Evolutionary conservation across 1,140 invertebrate species (phyloP), one percentile per base, ranked within the genome.

Genomic region (Drosophila kikkawai): DNA sequence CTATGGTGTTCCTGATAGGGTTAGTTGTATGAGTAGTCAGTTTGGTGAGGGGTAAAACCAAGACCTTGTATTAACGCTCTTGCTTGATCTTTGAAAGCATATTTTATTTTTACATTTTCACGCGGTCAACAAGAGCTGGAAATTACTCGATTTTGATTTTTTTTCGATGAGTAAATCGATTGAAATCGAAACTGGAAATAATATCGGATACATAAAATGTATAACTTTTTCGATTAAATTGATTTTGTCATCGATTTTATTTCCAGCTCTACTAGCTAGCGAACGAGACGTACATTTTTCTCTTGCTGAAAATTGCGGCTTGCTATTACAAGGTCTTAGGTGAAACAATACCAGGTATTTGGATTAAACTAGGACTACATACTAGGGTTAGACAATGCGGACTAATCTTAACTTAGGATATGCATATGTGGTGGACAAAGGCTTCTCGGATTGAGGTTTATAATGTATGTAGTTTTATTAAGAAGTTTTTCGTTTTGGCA

Each of bases 391-490:
- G 59, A 59, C 74, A 68, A 69, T 77, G 74, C 42, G 29, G 39
- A 68, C 74, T 77, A 61, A 77, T 61, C 75, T 77, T 77, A 77
- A 77, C 75, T 42, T 77, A 77, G 64, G 75, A 77, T 77, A 77
- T 77, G 75, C 75, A 77, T 68, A 39, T 42, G 73, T 68, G 50
- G 48, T 55, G 61, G 48, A 53, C 26, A 42, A 42, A 73, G 45
- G 56, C 57, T 47, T 61, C 19, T 55, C 19, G 11, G 22, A 65
- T 75, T 39, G 17, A 50, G 36, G 44, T 50, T 58, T 58, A 29
- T 59, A 26, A 15, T 66, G 26, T 53, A 53, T 63, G 13, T 51
- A 19, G 13, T 63, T 75, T 74, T 75, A 75, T 75, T 75, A 51
- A 13, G 3, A 61, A 17, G 53, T 19, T 39, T 34, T 44, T 34